Conservation (phyloP, 2,797 vertebrate genomes). For the Rhodeus uyekii region DNA sequence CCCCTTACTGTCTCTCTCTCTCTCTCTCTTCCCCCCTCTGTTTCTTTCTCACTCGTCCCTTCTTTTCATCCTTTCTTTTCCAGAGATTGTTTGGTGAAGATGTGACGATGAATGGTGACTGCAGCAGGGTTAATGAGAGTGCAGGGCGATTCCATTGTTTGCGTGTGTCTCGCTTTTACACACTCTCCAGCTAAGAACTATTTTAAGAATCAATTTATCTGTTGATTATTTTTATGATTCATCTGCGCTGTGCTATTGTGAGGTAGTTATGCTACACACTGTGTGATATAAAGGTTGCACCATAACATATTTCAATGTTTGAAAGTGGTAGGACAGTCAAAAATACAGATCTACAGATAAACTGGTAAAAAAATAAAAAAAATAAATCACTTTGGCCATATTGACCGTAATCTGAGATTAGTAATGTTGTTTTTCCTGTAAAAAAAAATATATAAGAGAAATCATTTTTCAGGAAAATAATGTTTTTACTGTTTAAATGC, state of each 20-base stretch:
- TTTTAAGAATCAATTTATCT: not conserved
- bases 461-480: not conserved
- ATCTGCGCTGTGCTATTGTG: not conserved
- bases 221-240: not conserved
- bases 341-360: not conserved
- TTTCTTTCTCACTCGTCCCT: conserved; percentile 59
- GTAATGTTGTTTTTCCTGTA: not conserved
- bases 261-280: not conserved
- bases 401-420: not conserved
- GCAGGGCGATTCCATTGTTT: conserved; percentile 57
- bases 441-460: not conserved
- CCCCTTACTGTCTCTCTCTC: conserved; percentile 52
- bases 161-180: conserved; percentile 8
- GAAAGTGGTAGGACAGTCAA: not conserved
- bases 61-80: conserved; percentile 65
- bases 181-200: not conserved
- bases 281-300: not conserved
- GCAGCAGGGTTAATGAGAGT: conserved; percentile 76
- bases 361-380: not conserved
- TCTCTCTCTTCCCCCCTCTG: conserved; percentile 42
- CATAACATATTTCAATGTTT: not conserved
- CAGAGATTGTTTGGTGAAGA: conserved; percentile 87
- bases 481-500: not conserved
- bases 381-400: not conserved
- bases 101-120: conserved; percentile 83